A percentile compares a stretch with the other conserved stretches of the same genome.
Evolutionary conservation across 2,888 invertebrate species (phyloP).

Genomic region (Sarcophaga rosellei): DNA sequence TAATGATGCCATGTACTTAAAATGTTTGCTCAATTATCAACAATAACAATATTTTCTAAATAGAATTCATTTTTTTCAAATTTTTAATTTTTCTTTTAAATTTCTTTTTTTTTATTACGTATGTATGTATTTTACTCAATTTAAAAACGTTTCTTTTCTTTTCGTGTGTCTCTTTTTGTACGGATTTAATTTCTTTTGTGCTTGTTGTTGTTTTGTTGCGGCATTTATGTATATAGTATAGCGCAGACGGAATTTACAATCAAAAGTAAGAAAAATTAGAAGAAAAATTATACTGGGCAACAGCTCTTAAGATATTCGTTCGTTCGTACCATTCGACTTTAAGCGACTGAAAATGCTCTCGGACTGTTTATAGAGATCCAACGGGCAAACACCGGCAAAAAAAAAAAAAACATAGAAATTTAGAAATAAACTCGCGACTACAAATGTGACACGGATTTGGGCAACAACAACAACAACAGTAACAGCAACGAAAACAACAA

Average conservation of each 20-base stretch:
- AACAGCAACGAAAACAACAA: conserved; percentile 29
- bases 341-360: conserved; percentile 65
- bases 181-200: conserved; percentile 29
- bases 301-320: conserved; percentile 56
- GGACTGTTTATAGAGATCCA: conserved; percentile 50
- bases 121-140: conserved; percentile 7
- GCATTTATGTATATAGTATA: not conserved
- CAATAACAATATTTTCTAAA: conserved; percentile 31
- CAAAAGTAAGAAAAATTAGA: not conserved
- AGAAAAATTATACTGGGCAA: conserved; percentile 22
- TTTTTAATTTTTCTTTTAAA: not conserved
- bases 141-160: conserved; percentile 9
- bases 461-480: conserved; percentile 40
- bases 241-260: conserved; percentile 9
- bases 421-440: conserved; percentile 56
- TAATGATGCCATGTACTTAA: conserved; percentile 50
- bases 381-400: conserved; percentile 56
- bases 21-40: conserved; percentile 68
- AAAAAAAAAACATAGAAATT: conserved; percentile 55
- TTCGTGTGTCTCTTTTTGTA: conserved; percentile 14
- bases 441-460: conserved; percentile 66
- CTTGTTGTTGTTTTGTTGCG: not conserved
- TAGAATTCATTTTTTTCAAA: not conserved
- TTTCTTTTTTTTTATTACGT: conserved; percentile 2
- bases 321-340: conserved; percentile 67